These are phyloP conservation scores for Lepidochrysops patricia DNA, from an alignment of 2,888 invertebrate species.

Conservation along the genomic window DNA sequence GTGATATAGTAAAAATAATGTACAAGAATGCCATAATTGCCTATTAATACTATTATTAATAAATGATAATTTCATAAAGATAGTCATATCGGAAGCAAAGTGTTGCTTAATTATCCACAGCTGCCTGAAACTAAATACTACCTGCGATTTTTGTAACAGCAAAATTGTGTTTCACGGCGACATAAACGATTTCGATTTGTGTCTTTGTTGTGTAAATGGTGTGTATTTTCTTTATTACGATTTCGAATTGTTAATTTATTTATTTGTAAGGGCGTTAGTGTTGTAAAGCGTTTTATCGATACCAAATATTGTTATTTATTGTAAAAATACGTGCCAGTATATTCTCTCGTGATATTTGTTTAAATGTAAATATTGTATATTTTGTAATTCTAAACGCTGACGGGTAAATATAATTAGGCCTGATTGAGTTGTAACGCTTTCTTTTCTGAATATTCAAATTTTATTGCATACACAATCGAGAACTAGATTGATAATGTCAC, in stretches of 20 bases:
- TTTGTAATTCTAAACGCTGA: slow-evolving; percentile 17
- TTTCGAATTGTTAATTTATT: slow-evolving; percentile 6
- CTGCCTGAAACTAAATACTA: neutral
- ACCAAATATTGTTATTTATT: slow-evolving; percentile 66
- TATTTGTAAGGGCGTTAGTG: slow-evolving; percentile 16
- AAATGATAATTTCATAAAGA: neutral
- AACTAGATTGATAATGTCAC: neutral
- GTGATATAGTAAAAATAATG: neutral
- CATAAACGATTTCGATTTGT: neutral
- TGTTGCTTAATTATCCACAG: neutral
- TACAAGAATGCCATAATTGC: neutral
- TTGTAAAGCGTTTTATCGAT: slow-evolving; percentile 44
- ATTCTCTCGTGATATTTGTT: slow-evolving; percentile 32
- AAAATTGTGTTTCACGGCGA: neutral
- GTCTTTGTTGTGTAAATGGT: neutral
- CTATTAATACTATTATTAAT: neutral
- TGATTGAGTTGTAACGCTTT: neutral
- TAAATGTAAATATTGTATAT: slow-evolving; percentile 26
- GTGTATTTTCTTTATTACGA: neutral
- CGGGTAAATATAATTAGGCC: slow-evolving; percentile 9
- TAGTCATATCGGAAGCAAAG: neutral
- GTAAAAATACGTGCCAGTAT: slow-evolving; percentile 53
- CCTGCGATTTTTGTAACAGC: neutral
- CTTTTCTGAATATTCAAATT: slow-evolving; percentile 3
- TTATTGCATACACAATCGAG: neutral